These are phyloP conservation scores for Ptychadena robeensis DNA, from an alignment of 2,797 vertebrate species.

Conservation along the genomic window DNA sequence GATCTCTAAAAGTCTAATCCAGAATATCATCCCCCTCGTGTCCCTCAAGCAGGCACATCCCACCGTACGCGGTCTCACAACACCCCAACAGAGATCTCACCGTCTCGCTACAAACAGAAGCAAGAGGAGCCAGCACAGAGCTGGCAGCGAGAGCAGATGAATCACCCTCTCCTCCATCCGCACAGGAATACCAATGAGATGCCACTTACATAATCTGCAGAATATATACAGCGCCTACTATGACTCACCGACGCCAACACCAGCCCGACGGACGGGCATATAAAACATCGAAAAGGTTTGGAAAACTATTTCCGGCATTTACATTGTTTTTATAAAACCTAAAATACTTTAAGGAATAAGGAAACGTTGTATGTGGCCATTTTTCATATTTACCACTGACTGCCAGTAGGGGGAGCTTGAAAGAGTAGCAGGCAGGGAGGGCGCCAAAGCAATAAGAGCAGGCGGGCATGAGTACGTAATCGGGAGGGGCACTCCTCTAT, in stretches of 20 bases:
- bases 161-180: constrained; percentile 23
- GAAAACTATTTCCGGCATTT: too few relatives aligned
- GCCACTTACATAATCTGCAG: constrained; percentile 21
- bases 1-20: background rate
- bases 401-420: too few relatives aligned
- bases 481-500: too few relatives aligned
- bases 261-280: too few relatives aligned
- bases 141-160: constrained; percentile 1
- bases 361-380: too few relatives aligned
- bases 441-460: too few relatives aligned
- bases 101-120: background rate
- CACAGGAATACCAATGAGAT: constrained; percentile 36
- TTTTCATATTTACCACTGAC: too few relatives aligned
- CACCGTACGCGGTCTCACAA: background rate
- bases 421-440: too few relatives aligned
- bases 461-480: too few relatives aligned
- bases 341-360: too few relatives aligned
- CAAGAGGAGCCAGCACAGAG: background rate
- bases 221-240: background rate
- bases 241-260: constrained; percentile 5
- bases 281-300: too few relatives aligned
- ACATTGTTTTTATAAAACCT: too few relatives aligned
- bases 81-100: background rate
- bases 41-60: background rate
- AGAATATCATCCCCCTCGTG: background rate